These are phyloP conservation scores for Phylloscopus trochilus DNA, from an alignment of 2,113 vertebrate species.

Conservation along the genomic window DNA sequence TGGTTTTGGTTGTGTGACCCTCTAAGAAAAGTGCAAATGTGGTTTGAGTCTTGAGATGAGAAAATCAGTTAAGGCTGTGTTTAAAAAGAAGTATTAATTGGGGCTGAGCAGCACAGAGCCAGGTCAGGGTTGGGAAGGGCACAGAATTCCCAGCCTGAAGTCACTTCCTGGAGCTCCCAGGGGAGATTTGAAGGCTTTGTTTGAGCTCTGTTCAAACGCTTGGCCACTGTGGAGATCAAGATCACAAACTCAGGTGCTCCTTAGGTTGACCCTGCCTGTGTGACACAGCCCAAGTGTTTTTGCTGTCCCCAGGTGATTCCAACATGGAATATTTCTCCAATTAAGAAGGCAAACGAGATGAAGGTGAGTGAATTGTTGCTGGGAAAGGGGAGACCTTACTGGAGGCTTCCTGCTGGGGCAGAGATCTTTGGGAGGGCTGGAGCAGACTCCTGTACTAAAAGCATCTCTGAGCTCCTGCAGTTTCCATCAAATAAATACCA, in stretches of 20 bases:
- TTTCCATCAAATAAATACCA: background rate
- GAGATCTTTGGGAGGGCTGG: background rate
- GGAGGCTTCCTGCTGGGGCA: background rate
- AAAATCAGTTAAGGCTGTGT: background rate
- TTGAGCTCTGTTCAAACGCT: background rate
- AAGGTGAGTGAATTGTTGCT: conserved; percentile 69
- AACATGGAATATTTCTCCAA: conserved; percentile 94
- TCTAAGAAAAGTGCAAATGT: background rate
- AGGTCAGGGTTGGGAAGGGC: background rate
- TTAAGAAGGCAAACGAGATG: conserved; percentile 85
- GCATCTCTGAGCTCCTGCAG: background rate
- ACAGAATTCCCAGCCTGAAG: background rate
- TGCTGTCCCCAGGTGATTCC: conserved; percentile 85
- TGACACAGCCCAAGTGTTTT: background rate
- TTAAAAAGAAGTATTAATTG: background rate
- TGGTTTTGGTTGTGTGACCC: background rate
- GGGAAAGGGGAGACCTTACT: accelerated
- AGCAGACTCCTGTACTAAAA: accelerated
- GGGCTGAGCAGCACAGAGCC: background rate
- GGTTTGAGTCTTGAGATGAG: background rate
- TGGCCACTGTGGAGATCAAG: background rate
- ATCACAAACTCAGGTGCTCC: background rate
- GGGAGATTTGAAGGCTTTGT: background rate
- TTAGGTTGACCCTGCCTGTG: background rate
- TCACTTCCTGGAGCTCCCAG: accelerated